Base-by-base conservation (phyloP, 2,797 vertebrate genomes). In the Sparus aurata region DNA sequence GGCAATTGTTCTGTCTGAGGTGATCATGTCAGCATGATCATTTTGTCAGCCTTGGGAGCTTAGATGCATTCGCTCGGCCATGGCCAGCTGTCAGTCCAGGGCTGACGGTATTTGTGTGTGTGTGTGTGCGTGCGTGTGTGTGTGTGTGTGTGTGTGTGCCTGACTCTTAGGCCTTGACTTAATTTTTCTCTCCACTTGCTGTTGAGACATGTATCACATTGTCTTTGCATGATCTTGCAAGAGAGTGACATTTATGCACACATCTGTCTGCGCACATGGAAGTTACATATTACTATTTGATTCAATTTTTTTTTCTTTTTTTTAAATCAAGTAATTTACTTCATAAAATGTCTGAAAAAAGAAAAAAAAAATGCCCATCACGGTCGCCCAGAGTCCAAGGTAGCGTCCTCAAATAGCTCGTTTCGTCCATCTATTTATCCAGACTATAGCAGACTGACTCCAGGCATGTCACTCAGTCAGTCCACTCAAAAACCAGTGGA, bases 21-120 rank as follows among this genome's bases (percentile, higher is more conserved):
- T 84, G 87, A 93, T 95, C 86, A 87, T 91, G 90, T 95, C 92
- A 92, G 83, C 73, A 57, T 84, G 89, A 92, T 94, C 84, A 77
- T 87, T 90, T 89, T 65, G 77, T 87, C 82, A 81, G 90, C 86
- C 86, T 78, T 77, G 85, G 88, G 86, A 89, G 64, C 73, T 66
- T 25, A 64, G 86, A 86, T 62, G 80, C 73, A 82, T 82, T 69
- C 38, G 67, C 58, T 81, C 20, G 63, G 82, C 82, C 91, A 83
- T 79, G 78, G 85, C 86, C 81, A 85, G 86, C 86, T 90, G 88
- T 89, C 91, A 90, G 84, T 85, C 79, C 38, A 22, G 73, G 62
- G 80, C 57, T 79, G 75, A 59, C 50, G 34, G 65, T 64, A n/a
- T 81, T 59, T 70, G 60, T 71, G 76, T 77, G 72, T 59, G 41